Evolutionary conservation across 53 echinoderm and acorn worm species (phyloP).

Genomic region (Paracentrotus lividus): DNA sequence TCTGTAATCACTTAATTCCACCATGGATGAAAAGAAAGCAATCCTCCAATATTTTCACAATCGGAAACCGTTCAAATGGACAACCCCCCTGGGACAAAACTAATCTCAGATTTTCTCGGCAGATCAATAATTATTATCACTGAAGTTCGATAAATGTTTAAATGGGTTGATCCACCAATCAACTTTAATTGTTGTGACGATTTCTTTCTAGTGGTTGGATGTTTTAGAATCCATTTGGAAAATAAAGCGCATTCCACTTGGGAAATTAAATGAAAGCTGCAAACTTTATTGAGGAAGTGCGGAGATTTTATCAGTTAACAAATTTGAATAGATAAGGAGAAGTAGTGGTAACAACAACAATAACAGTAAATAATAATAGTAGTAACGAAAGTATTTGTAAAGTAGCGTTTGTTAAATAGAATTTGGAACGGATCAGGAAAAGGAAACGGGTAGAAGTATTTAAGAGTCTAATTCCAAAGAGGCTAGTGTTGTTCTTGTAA

Average conservation of each 20-base stretch:
- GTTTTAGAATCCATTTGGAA: constrained; percentile 41
- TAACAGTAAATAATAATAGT: neutral
- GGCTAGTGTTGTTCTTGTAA: too few species aligned
- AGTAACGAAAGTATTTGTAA: neutral
- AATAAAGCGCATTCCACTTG: constrained; percentile 6
- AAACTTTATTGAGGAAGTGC: neutral
- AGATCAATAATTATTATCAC: constrained; percentile 35
- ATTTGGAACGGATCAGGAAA: too few species aligned
- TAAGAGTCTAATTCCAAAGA: too few species aligned
- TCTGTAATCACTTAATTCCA: constrained; percentile 40
- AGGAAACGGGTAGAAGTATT: too few species aligned
- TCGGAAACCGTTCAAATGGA: neutral
- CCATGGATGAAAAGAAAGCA: constrained; percentile 11
- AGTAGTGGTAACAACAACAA: neutral
- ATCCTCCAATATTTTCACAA: neutral
- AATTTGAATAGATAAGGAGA: neutral
- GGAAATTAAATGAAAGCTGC: constrained; percentile 57
- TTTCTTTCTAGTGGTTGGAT: neutral
- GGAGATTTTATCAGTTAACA: neutral
- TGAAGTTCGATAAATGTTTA: constrained; percentile 47
- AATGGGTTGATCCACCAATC: constrained; percentile 42
- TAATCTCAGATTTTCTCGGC: neutral
- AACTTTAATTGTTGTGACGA: neutral
- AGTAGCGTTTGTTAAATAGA: neutral
- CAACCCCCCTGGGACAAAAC: neutral